A percentile compares a stretch with the other conserved stretches of the same genome.
phyloP scores from a whole-genome alignment of 2,888 invertebrate species.

The Pecten maximus region DNA sequence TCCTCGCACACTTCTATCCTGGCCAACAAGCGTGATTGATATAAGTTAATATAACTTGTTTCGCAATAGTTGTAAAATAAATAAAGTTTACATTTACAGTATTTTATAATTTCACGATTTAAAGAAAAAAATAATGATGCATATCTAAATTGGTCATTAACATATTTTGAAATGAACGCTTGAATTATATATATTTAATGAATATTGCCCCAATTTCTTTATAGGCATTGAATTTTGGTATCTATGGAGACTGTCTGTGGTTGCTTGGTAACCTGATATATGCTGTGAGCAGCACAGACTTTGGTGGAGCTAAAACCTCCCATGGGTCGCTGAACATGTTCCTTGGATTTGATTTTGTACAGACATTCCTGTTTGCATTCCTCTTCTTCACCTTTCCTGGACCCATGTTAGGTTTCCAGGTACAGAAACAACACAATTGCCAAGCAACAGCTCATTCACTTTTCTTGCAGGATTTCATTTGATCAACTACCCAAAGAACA shows the following conservation, averaged over 20 bases:
- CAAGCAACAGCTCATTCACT: not conserved
- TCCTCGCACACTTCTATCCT: no score
- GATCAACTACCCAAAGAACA: not conserved
- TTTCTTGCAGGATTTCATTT: not conserved
- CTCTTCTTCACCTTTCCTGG: slow-evolving; percentile 48
- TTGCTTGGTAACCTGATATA: slow-evolving; percentile 51
- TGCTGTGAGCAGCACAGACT: slow-evolving; percentile 41
- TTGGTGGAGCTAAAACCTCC: slow-evolving; percentile 31
- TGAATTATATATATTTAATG: no score
- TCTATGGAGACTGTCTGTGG: slow-evolving; percentile 56
- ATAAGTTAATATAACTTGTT: no score
- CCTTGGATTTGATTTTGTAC: slow-evolving; percentile 44
- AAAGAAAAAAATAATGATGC: no score
- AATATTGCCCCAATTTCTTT: not conserved
- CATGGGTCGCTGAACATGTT: slow-evolving; percentile 37
- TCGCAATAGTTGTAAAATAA: no score
- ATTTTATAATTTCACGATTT: no score
- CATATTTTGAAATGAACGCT: no score
- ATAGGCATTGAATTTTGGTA: slow-evolving; percentile 52
- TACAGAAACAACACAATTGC: not conserved
- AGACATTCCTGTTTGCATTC: slow-evolving; percentile 50
- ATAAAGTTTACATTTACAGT: no score
- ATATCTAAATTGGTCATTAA: no score
- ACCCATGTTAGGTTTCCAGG: slow-evolving; percentile 51
- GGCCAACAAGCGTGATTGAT: no score